Evolutionary conservation across 2,113 vertebrate genomes (phyloP).

Genomic region (Burhinus oedicnemus): DNA sequence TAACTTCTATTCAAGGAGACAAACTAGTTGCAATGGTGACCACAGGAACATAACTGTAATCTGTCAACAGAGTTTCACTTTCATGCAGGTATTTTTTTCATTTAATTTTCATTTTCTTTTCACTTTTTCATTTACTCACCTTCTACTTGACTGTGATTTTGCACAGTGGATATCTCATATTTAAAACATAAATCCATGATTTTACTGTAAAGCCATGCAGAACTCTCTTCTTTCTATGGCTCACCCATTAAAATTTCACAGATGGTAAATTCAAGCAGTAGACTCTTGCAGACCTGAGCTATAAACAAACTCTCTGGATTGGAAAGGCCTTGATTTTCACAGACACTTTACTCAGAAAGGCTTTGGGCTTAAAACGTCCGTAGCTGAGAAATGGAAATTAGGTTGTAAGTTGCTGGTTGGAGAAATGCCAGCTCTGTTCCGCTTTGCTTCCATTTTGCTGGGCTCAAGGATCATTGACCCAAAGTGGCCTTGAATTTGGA

Average conservation of each 20-base stretch:
- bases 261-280: not conserved
- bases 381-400: not conserved
- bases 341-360: not conserved
- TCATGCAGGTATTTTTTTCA: rapidly evolving
- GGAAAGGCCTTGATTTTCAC: conserved; percentile 9
- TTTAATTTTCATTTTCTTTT: not conserved
- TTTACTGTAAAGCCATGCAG: not conserved
- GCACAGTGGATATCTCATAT: not conserved
- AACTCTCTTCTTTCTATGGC: not conserved
- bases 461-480: not conserved
- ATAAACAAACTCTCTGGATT: not conserved
- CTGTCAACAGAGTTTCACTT: not conserved
- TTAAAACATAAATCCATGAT: not conserved
- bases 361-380: not conserved
- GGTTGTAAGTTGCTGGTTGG: not conserved
- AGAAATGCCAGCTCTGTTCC: not conserved
- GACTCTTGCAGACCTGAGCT: not conserved
- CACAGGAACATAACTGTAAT: not conserved
- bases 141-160: not conserved
- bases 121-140: not conserved
- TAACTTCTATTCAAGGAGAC: not conserved
- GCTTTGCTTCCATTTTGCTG: not conserved
- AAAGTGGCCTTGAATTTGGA: not conserved
- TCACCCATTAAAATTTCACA: conserved; percentile 39
- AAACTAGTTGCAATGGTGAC: not conserved